Evolutionary conservation across 2,888 invertebrate genomes (phyloP).

Genomic region (Macrophya annulata): DNA sequence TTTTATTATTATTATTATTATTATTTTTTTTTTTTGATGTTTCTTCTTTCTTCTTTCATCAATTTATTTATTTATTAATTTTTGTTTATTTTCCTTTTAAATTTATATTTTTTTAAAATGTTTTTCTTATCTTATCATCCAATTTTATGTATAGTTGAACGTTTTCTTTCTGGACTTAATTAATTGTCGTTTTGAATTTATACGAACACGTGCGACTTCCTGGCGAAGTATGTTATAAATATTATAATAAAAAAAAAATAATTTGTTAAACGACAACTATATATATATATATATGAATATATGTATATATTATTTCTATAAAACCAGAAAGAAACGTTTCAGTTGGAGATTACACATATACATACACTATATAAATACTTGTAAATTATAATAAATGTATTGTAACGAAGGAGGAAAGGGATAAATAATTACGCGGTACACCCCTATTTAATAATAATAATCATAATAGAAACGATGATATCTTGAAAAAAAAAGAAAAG

Average conservation of each 20-base stretch:
- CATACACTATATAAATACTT: background rate
- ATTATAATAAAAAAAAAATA: no score
- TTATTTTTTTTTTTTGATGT: background rate
- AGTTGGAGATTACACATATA: background rate
- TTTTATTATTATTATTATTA: background rate
- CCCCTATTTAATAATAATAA: slow-evolving; percentile 8
- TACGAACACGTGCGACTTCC: background rate
- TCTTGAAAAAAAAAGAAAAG: slow-evolving; percentile 32
- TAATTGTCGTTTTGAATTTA: background rate
- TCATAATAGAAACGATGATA: no score
- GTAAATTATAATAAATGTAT: slow-evolving; percentile 2
- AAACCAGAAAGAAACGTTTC: no score
- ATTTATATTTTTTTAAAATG: background rate
- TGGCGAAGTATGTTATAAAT: background rate
- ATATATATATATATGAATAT: no score
- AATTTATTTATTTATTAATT: background rate
- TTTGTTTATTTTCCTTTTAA: background rate
- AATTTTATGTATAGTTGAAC: no score
- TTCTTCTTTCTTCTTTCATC: background rate
- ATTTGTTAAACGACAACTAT: no score
- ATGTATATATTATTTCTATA: no score
- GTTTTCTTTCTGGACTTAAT: background rate
- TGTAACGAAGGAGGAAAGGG: background rate
- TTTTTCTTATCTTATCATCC: background rate
- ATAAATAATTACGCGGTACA: slow-evolving; percentile 31